Evolutionary conservation across 2,113 vertebrate genomes (phyloP), one percentile per base, ranked within the genome.

Genomic region (Strix uralensis): DNA sequence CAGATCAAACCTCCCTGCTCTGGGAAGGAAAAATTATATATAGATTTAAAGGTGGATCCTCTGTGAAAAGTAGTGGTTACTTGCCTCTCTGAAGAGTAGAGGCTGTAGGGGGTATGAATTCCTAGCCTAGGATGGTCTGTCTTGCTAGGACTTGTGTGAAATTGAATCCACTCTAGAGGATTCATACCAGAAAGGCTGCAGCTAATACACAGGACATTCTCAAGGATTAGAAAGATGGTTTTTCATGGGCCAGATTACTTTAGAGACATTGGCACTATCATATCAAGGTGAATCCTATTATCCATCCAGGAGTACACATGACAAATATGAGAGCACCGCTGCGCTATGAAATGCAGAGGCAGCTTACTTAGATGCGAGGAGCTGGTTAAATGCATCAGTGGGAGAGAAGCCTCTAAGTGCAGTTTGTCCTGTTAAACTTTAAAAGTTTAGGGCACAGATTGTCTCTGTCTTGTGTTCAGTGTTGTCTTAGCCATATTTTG

Each of bases 71-170:
- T 36, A 46, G 42, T 49, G 42, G 7, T 59, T 86, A 16, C 73
- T 81, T 75, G 22, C 30, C 22, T 77, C n/a, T 91, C 36, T 69
- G 71, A 94, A 73, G 61, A 55, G 30, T 8, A 54, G 57, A 79
- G 32, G 17, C 36, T 65, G 30, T 67, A 88, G 62, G 46, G 30
- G n/a, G 9, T 62, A 77, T 58, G 62, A 94, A 86, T 90, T 82
- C 79, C 75, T 94, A 75, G 40, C 58, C 47, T 72, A 67, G 65
- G 59, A 79, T 92, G 62, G 67, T 86, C 83, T 7, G 3, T 92
- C 92, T 82, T 94, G 96, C 86, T 85, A 73, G 57, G 83, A 79
- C 65, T 92, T 94, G 71, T 61, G 27, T 87, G 95, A 95, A 96
- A 96, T 42, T 82, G 79, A 94, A 95, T 88, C 92, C 47, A 7